Conservation (phyloP, 2,113 vertebrate species). For the Eulemur macaco region DNA sequence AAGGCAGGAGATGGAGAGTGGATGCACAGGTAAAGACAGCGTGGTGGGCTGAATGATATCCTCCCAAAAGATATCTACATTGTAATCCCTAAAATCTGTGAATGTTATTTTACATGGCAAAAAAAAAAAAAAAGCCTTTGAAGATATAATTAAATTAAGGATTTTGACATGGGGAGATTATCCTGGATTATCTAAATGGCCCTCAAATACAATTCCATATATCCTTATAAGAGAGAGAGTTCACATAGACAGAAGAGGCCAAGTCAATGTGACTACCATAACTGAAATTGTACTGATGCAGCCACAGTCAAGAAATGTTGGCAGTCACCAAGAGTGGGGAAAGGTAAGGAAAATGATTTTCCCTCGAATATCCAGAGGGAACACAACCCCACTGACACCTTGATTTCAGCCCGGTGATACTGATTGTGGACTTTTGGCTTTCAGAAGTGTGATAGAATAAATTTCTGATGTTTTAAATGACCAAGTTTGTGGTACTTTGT, state of each 20-base stretch:
- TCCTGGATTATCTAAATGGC: background rate
- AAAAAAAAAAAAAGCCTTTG: background rate
- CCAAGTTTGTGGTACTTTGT: background rate
- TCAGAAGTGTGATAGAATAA: background rate
- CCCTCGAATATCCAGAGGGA: background rate
- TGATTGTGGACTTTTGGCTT: background rate
- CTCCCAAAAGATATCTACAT: background rate
- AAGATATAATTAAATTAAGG: background rate
- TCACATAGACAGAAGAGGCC: background rate
- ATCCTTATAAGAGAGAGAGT: background rate
- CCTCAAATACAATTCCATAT: background rate
- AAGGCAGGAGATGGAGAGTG: background rate
- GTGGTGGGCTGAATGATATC: background rate
- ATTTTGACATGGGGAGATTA: background rate
- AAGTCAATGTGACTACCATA: background rate
- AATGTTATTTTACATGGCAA: background rate
- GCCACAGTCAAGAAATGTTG: slow-evolving; percentile 18
- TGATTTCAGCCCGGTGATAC: background rate
- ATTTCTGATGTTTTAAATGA: background rate
- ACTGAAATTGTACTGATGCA: background rate
- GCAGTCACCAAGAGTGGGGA: background rate
- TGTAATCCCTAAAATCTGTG: background rate
- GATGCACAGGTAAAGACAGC: background rate
- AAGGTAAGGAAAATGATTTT: background rate
- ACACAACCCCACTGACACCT: background rate